Conservation (phyloP, 2,113 vertebrate species). For the Neogobius melanostomus region DNA sequence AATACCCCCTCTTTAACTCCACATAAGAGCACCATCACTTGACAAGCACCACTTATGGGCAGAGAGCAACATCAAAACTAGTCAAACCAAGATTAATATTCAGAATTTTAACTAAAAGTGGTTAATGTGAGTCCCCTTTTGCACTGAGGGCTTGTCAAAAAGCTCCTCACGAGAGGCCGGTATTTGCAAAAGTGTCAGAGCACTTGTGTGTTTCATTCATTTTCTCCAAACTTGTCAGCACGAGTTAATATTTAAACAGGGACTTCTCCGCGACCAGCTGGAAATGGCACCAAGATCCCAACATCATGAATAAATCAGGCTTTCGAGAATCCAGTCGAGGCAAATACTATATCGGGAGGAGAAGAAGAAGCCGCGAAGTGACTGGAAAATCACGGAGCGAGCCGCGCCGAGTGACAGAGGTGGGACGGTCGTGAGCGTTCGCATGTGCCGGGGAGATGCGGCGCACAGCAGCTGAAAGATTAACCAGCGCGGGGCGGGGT, state of each 20-base stretch:
- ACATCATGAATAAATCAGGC: conserved; percentile 71
- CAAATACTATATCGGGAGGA: conserved; percentile 11
- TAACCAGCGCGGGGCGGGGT: conserved; percentile 35
- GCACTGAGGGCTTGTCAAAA: no score
- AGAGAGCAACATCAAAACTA: no score
- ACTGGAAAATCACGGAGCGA: conserved; percentile 21
- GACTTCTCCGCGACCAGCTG: conserved; percentile 44
- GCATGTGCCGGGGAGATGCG: background rate
- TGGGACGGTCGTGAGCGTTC: conserved; percentile 10
- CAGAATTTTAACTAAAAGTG: no score
- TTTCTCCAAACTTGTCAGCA: conserved; percentile 50
- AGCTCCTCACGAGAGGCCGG: no score
- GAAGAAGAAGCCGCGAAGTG: conserved; percentile 23
- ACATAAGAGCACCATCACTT: no score
- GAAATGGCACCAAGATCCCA: conserved; percentile 55
- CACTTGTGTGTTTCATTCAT: conserved; percentile 57
- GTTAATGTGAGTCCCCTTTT: background rate
- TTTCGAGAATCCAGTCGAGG: conserved; percentile 28
- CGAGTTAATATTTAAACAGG: conserved; percentile 64
- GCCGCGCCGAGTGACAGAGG: conserved; percentile 42
- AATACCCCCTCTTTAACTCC: no score
- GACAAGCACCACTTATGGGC: no score
- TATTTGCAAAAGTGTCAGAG: conserved; percentile 15
- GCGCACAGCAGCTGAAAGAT: conserved; percentile 50
- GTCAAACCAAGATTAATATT: no score